Percentiles rank a stretch among this genome's conserved stretches.
Conservation (phyloP, 2,113 vertebrate species). For the Struthidea cinerea region DNA sequence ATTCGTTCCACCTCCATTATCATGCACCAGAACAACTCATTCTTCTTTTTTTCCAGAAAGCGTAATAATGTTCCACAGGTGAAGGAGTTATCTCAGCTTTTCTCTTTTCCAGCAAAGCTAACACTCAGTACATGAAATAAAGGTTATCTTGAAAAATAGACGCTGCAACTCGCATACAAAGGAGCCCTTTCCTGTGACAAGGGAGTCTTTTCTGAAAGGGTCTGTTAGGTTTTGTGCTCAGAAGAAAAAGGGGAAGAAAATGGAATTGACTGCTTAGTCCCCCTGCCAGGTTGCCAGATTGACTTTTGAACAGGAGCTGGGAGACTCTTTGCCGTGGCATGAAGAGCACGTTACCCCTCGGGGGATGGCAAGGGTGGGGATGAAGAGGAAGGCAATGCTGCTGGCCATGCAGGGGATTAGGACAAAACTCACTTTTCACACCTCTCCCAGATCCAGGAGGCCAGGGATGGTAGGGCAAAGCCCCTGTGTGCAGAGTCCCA, state of each 20-base stretch:
- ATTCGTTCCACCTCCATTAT: conserved; percentile 30
- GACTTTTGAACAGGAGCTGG: background rate
- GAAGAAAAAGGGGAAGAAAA: background rate
- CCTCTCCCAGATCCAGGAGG: background rate
- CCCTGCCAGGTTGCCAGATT: background rate
- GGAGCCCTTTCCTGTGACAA: conserved; percentile 23
- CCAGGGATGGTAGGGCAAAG: background rate
- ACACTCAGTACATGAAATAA: conserved; percentile 56
- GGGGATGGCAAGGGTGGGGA: background rate
- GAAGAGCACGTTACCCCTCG: background rate
- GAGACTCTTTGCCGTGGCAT: background rate
- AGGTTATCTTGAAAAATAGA: conserved; percentile 57
- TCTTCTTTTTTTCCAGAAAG: conserved; percentile 24
- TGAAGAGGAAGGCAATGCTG: background rate
- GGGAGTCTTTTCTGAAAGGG: conserved; percentile 14
- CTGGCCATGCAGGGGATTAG: background rate
- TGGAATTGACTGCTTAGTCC: background rate
- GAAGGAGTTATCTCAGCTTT: conserved; percentile 48
- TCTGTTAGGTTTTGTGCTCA: background rate
- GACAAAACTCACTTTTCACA: background rate
- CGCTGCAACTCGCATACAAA: conserved; percentile 17
- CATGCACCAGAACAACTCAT: conserved; percentile 3
- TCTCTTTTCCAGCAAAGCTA: conserved; percentile 48
- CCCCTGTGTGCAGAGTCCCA: no score
- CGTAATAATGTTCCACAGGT: conserved; percentile 49